Conservation (phyloP, 2,888 invertebrate genomes). For the Apeira syringaria region DNA sequence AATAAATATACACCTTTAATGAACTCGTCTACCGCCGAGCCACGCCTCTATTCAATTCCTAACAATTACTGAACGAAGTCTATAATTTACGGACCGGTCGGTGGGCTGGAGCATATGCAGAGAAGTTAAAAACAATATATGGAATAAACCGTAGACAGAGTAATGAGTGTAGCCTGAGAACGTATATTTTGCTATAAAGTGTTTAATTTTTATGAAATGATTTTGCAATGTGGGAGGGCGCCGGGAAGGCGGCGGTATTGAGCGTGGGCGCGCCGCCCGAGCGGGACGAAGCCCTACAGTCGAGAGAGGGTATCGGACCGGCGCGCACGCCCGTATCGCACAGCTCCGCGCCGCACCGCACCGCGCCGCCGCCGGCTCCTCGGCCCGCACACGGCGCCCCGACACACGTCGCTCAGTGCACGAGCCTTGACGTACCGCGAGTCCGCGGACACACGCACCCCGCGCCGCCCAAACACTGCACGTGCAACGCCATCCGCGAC, state of each 20-base stretch:
- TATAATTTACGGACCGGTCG: constrained; percentile 23
- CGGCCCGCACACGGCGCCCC: constrained; percentile 19
- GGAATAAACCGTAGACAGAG: constrained; percentile 19
- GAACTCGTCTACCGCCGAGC: constrained; percentile 33
- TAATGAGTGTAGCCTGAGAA: constrained; percentile 14
- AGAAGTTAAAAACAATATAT: constrained; percentile 21
- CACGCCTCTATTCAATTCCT: constrained; percentile 39
- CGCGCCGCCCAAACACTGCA: constrained; percentile 16
- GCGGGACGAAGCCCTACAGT: constrained; percentile 74
- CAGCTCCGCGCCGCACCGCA: constrained; percentile 30
- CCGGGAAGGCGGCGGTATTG: constrained; percentile 76
- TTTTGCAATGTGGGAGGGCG: constrained; percentile 71
- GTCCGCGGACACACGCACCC: constrained; percentile 33
- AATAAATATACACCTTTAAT: constrained; percentile 37
- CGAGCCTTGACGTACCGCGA: constrained; percentile 34
- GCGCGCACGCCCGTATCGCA: constrained; percentile 62
- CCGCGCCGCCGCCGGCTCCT: constrained; percentile 31
- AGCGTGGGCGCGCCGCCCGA: constrained; percentile 80
- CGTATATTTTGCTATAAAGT: constrained; percentile 12
- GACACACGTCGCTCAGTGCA: constrained; percentile 9
- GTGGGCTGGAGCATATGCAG: constrained; percentile 10
- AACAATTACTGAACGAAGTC: constrained; percentile 28
- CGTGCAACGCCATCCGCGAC: constrained; percentile 10
- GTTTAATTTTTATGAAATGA: constrained; percentile 19
- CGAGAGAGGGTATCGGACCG: constrained; percentile 60